Evolutionary conservation across 2,797 vertebrate species (phyloP).

Genomic region (Notamacropus eugenii): DNA sequence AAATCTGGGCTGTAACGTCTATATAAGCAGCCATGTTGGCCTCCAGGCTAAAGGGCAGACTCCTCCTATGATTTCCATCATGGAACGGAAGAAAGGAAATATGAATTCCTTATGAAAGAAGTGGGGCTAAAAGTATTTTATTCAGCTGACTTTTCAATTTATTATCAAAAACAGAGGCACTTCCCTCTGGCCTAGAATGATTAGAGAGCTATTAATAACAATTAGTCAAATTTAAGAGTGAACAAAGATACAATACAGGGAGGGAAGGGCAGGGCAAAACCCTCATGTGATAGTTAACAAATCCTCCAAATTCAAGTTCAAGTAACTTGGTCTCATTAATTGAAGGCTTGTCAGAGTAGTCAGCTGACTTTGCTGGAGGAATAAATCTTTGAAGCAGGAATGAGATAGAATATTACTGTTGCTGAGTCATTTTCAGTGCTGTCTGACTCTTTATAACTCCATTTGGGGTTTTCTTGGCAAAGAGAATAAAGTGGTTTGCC

Average conservation of each 20-base stretch:
- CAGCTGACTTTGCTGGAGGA: neutral
- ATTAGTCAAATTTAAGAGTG: neutral
- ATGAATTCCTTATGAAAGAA: constrained; percentile 14
- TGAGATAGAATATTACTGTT: neutral
- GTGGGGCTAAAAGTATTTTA: constrained; percentile 11
- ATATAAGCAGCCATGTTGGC: neutral
- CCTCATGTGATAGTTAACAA: neutral
- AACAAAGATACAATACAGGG: neutral
- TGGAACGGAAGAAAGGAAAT: neutral
- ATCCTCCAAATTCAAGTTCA: neutral
- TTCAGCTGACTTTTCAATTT: neutral
- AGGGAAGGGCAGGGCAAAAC: neutral
- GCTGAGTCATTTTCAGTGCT: neutral
- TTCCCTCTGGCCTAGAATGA: neutral
- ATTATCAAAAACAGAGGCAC: constrained; percentile 1
- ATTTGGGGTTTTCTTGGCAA: neutral
- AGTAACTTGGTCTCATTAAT: neutral
- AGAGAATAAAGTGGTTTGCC: neutral
- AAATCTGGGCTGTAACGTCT: neutral
- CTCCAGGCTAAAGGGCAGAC: neutral
- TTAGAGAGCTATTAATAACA: constrained; percentile 8
- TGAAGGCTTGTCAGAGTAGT: neutral
- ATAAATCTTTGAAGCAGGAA: neutral
- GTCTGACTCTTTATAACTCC: too few species aligned
- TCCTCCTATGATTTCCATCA: neutral